Percentiles rank a stretch among this genome's conserved stretches.
These are phyloP conservation scores for Hucho hucho DNA, from an alignment of 2,113 vertebrate genomes.

Conservation along the genomic window DNA sequence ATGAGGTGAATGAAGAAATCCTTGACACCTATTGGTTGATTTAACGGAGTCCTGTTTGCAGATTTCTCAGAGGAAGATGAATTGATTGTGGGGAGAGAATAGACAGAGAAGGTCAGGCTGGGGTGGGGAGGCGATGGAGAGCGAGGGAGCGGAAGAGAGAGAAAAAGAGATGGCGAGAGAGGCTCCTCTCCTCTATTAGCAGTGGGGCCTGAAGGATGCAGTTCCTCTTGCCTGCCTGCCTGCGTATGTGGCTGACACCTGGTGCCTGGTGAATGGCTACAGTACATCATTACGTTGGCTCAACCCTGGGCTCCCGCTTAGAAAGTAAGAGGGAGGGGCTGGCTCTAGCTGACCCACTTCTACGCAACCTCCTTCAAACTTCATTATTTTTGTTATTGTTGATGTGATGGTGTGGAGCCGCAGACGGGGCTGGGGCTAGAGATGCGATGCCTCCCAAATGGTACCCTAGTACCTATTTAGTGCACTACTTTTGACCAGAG, in stretches of 20 bases:
- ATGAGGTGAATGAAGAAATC: constrained; percentile 56
- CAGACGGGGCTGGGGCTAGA: not conserved
- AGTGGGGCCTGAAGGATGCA: constrained; percentile 19
- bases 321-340: constrained; percentile 30
- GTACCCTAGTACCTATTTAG: no score
- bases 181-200: not conserved
- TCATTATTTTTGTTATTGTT: constrained; percentile 48
- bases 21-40: constrained; percentile 63
- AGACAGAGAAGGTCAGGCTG: constrained; percentile 70
- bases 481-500: no score
- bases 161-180: constrained; percentile 16
- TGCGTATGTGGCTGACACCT: constrained; percentile 6
- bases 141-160: constrained; percentile 16
- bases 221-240: constrained; percentile 53
- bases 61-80: constrained; percentile 61
- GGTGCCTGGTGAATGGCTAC: constrained; percentile 30
- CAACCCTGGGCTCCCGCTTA: constrained; percentile 48
- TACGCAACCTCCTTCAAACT: constrained; percentile 39
- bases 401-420: constrained; percentile 30
- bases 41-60: constrained; percentile 57
- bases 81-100: constrained; percentile 63
- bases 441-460: no score
- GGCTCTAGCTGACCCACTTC: constrained; percentile 55
- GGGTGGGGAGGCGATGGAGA: constrained; percentile 1
- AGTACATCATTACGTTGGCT: constrained; percentile 54